Conservation (phyloP, 1,140 invertebrate genomes). For the Brachionus rotundiformis region DNA sequence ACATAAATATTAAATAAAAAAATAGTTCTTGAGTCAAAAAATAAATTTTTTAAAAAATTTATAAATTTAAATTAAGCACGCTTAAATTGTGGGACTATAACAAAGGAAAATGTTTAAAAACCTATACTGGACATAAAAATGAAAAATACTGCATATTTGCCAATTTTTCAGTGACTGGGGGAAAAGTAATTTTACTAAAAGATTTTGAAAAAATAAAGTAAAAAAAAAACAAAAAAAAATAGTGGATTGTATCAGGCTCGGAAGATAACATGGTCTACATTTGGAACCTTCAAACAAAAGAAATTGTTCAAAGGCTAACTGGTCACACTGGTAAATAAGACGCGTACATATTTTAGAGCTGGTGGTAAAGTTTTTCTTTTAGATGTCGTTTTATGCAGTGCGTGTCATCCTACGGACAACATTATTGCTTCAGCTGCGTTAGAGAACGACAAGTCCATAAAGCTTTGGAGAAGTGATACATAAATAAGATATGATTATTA, state of each 20-base stretch:
- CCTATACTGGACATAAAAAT: constrained; percentile 95
- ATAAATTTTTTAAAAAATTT: constrained; percentile 1
- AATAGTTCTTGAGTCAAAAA: constrained; percentile 54
- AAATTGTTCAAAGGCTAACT: constrained; percentile 94
- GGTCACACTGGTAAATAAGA: constrained; percentile 80
- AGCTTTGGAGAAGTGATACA: constrained; percentile 74
- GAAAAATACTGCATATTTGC: constrained; percentile 99
- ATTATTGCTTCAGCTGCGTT: constrained; percentile 97
- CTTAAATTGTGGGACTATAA: constrained; percentile 99
- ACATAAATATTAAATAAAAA: background rate
- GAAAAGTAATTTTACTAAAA: constrained; percentile 80
- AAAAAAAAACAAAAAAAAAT: constrained; percentile 51
- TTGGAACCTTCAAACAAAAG: constrained; percentile 99
- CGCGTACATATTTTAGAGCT: background rate
- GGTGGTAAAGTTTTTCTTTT: constrained; percentile 58
- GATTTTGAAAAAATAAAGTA: constrained; percentile 49
- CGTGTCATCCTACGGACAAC: constrained; percentile 97
- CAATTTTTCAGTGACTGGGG: constrained; percentile 98
- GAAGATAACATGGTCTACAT: constrained; percentile 99
- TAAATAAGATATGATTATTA: background rate
- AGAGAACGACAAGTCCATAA: constrained; percentile 98
- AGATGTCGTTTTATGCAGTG: constrained; percentile 96
- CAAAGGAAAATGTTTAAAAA: constrained; percentile 89
- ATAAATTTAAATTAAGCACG: constrained; percentile 67
- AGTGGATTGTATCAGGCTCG: constrained; percentile 99